phyloP scores from a whole-genome alignment of 2,797 vertebrate genomes.

The Uromys caudimaculatus region DNA sequence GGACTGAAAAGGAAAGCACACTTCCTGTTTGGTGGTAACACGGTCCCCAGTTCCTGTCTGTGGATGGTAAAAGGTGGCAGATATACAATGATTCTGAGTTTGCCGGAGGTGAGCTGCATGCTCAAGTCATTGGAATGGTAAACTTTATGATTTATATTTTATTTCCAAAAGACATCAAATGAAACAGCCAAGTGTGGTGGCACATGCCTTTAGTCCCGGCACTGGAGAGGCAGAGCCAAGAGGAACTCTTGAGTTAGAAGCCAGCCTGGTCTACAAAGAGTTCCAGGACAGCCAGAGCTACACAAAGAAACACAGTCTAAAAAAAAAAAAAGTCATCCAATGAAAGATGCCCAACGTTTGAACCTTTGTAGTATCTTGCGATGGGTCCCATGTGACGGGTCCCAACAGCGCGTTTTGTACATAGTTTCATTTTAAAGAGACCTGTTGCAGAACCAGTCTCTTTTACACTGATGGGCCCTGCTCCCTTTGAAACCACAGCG shows the following conservation, averaged over 20 bases:
- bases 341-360: neutral
- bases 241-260: neutral
- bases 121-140: neutral
- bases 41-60: neutral
- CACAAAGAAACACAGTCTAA: neutral
- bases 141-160: neutral
- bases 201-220: neutral
- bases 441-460: neutral
- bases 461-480: neutral
- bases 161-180: neutral
- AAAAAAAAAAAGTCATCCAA: neutral
- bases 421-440: neutral
- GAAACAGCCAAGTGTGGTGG: neutral
- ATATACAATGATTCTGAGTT: neutral
- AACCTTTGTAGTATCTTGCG: neutral
- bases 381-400: too few species aligned
- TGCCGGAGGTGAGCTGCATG: neutral
- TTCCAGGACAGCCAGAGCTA: neutral
- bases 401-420: neutral
- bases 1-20: neutral
- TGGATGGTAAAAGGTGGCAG: neutral
- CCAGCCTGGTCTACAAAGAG: neutral
- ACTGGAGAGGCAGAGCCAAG: neutral
- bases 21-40: neutral
- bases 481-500: neutral